Base-by-base conservation (phyloP, 1,140 invertebrate genomes). In the Nephotettix cincticeps region DNA sequence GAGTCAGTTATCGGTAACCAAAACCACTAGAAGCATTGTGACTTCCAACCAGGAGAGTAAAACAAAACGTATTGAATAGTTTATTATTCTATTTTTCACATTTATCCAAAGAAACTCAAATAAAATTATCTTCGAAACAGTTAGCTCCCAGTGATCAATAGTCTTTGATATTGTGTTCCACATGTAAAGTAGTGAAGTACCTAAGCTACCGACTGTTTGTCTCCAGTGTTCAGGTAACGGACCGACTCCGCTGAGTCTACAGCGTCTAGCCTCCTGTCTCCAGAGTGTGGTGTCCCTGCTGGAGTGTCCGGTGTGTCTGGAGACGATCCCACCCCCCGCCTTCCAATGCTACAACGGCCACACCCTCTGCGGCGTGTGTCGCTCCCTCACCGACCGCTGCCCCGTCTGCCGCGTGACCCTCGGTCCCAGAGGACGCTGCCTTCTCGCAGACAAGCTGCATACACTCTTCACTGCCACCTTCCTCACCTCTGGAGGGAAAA, bases 271-370 rank as follows among this genome's bases (percentile, higher is more conserved):
- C 14, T 76, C 81, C 2, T 82, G 82, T 66, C 80, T 85, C 51
- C 81, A 84, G 58, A 79, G 81, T 47, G 81, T 86, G 36, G 76
- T 87, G 29, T 76, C 78, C 51, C 81, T 84, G 47, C 79, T 90
- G 36, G 89, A 90, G 77, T 90, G 89, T 75, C 89, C 89, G 4
- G 84, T 86, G 71, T 86, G 84, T 83, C 77, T 87, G 32, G 85
- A 87, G 71, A 88, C 85, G 40, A 86, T 88, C 28, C 72, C 81
- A 25, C 85, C 88, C 1, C 88, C 89, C 1, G 85, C 86, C 0
- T 84, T 85, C 51, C 88, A 90, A 76, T 90, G 89, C 73, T 86
- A 88, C 43, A 87, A 89, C 71, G 88, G 88, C 9, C 88, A 90
- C 71, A 80, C 89, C 19, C 79, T 89, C 1, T 90, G 88, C 74